Conservation (phyloP, 2,888 invertebrate genomes). For the Dermolepida albohirtum region DNA sequence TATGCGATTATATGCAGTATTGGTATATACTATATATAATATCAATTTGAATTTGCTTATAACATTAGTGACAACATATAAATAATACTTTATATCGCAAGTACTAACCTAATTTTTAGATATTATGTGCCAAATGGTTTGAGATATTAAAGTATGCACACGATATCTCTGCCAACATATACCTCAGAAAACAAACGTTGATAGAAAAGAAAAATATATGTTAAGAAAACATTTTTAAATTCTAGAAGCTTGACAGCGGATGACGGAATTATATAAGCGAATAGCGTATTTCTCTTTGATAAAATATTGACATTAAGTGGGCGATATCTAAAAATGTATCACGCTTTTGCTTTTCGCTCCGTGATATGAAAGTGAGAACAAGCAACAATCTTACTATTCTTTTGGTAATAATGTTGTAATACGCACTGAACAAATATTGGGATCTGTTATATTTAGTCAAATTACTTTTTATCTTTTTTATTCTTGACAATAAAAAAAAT, state of each 20-base stretch:
- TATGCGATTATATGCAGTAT: no score
- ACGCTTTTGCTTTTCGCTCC: not conserved
- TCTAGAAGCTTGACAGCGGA: not conserved
- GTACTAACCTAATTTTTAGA: constrained; percentile 5
- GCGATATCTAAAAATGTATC: constrained; percentile 20
- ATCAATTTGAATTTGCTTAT: no score
- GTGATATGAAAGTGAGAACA: not conserved
- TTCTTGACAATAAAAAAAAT: no score
- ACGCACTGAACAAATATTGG: no score
- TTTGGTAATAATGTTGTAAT: no score
- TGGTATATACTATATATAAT: no score
- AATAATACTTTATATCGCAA: not conserved
- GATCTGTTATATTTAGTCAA: no score
- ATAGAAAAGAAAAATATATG: not conserved
- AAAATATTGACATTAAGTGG: constrained; percentile 1
- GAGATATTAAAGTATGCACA: not conserved
- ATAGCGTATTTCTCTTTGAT: not conserved
- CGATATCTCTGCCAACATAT: constrained; percentile 11
- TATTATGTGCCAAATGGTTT: constrained; percentile 21
- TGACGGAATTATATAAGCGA: not conserved
- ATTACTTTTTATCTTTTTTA: no score
- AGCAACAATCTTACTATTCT: not conserved
- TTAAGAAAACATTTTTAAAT: constrained; percentile 3
- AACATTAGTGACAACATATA: no score
- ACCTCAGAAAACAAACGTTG: not conserved